Conservation (phyloP, 2,888 invertebrate genomes). For the Parapristionchus giblindavisi region DNA sequence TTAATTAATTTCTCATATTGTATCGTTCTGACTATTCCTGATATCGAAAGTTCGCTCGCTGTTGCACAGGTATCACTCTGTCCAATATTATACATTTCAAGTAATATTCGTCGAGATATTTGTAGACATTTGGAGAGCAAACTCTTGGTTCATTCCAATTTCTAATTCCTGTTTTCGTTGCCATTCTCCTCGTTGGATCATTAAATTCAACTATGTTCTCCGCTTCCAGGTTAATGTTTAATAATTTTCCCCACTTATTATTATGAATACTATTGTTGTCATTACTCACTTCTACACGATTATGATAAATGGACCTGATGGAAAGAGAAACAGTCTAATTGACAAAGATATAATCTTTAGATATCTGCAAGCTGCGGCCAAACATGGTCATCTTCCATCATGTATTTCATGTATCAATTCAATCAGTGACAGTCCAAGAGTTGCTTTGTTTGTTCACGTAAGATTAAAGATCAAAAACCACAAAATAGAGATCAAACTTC, state of each 20-base stretch:
- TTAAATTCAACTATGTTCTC: conserved; percentile 65
- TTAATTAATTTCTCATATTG: conserved; percentile 64
- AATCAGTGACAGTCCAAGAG: conserved; percentile 60
- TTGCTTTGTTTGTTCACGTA: conserved; percentile 64
- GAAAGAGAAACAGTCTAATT: too few relatives aligned
- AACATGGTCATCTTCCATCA: conserved; percentile 61
- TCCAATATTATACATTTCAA: too few relatives aligned
- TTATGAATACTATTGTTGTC: too few relatives aligned
- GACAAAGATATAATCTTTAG: conserved; percentile 44
- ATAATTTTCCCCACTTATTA: too few relatives aligned
- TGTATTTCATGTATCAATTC: conserved; percentile 60
- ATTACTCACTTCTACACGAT: too few relatives aligned
- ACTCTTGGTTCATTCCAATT: conserved; percentile 58
- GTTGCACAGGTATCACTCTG: conserved; percentile 64
- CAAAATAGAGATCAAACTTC: too few relatives aligned
- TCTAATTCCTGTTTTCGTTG: conserved; percentile 64
- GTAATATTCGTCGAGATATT: too few relatives aligned
- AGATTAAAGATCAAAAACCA: too few relatives aligned
- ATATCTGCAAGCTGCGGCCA: conserved; percentile 62
- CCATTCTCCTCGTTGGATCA: conserved; percentile 64
- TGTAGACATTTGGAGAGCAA: conserved; percentile 58
- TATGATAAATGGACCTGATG: too few relatives aligned
- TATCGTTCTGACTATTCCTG: conserved; percentile 53
- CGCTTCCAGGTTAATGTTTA: conserved; percentile 53
- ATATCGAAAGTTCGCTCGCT: conserved; percentile 54